These are phyloP conservation scores for Drosophila azteca DNA, from an alignment of 1,140 invertebrate species.

Conservation along the genomic window DNA sequence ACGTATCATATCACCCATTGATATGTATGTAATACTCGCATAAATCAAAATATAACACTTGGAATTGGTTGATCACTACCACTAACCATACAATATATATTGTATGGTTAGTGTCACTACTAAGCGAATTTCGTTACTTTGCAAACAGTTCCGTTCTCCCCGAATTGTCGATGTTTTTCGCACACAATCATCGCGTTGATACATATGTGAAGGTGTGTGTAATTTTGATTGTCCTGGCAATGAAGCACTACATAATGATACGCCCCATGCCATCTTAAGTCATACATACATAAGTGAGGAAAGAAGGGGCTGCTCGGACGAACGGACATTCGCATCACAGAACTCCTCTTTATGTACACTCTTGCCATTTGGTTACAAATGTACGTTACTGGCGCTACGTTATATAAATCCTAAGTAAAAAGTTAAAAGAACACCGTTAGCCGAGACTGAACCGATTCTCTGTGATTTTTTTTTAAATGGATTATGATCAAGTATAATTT, in stretches of 20 bases:
- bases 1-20: too few species aligned
- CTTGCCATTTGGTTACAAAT: neutral
- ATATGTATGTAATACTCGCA: neutral
- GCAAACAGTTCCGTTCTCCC: slow-evolving; percentile 3
- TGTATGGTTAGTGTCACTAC: too few species aligned
- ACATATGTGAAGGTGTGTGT: neutral
- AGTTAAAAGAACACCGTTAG: too few species aligned
- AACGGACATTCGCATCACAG: neutral
- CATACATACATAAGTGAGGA: slow-evolving; percentile 43
- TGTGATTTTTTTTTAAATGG: too few species aligned
- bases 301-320: neutral
- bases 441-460: too few species aligned
- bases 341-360: slow-evolving; percentile 6
- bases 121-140: slow-evolving; percentile 7
- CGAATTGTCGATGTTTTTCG: neutral
- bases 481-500: too few species aligned
- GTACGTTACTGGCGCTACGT: too few species aligned
- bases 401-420: too few species aligned
- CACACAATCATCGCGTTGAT: too few species aligned
- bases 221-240: slow-evolving; percentile 16
- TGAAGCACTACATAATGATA: slow-evolving; percentile 41
- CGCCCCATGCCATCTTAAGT: slow-evolving; percentile 25
- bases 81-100: too few species aligned
- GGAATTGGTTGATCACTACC: slow-evolving; percentile 12
- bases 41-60: slow-evolving; percentile 20